These are phyloP conservation scores for Limosa lapponica DNA, from an alignment of 2,797 vertebrate species.

Conservation along the genomic window DNA sequence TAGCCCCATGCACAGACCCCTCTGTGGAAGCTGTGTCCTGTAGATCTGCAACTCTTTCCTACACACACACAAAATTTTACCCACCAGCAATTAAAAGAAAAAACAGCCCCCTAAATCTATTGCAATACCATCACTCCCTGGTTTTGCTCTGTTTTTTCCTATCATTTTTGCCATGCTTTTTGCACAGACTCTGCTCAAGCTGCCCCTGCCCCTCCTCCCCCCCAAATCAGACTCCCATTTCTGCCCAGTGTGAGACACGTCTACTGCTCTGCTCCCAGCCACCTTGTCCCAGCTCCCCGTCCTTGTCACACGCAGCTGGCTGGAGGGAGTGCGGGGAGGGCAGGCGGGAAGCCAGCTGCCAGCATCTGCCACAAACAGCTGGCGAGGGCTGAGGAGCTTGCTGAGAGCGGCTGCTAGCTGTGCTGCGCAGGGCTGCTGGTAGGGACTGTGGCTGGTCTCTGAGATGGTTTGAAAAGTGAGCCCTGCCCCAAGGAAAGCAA, in stretches of 20 bases:
- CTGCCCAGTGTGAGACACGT: not conserved
- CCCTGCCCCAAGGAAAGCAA: not conserved
- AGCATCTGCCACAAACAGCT: not conserved
- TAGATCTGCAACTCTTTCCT: not conserved
- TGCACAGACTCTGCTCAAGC: not conserved
- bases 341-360: not conserved
- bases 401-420: not conserved
- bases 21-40: not conserved
- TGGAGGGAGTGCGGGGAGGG: not conserved
- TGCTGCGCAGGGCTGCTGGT: not conserved
- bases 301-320: not conserved
- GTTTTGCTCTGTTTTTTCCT: not conserved
- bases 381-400: not conserved
- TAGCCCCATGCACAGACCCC: not conserved
- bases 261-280: not conserved
- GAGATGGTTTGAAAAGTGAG: not conserved
- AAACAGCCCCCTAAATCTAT: not conserved
- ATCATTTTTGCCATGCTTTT: not conserved
- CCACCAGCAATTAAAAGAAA: not conserved
- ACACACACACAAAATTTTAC: not conserved
- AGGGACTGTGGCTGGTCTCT: not conserved
- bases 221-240: fast-evolving
- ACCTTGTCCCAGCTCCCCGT: not conserved
- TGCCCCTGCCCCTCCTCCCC: not conserved
- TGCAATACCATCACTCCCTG: not conserved